A percentile compares a stretch with the other conserved stretches of the same genome.
Evolutionary conservation across 2,888 invertebrate species (phyloP).

Genomic region (Liposcelis brunnea): DNA sequence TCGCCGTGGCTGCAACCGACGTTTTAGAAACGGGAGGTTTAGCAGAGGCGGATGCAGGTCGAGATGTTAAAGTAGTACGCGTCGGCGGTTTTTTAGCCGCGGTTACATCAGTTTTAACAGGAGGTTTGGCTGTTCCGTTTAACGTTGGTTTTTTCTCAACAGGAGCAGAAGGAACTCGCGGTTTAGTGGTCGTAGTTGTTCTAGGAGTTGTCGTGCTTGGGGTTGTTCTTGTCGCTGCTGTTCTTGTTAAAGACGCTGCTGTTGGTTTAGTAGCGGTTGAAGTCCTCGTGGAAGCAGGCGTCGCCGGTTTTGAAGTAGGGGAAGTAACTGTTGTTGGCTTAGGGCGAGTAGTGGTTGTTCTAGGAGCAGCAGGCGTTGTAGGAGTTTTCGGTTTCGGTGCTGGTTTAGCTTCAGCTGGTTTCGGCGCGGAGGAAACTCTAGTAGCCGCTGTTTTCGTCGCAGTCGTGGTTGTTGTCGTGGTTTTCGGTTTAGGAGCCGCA

Average conservation of each 20-base stretch:
- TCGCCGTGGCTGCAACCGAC: not conserved
- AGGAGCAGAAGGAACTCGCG: constrained; percentile 2
- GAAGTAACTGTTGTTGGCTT: constrained; percentile 14
- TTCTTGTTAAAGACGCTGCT: constrained; percentile 5
- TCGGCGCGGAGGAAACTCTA: constrained; percentile 16
- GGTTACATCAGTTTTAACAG: not conserved
- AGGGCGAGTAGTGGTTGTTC: constrained; percentile 21
- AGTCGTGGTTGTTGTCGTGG: constrained; percentile 12
- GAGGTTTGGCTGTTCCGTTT: not conserved
- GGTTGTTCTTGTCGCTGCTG: not conserved
- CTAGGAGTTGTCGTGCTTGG: not conserved
- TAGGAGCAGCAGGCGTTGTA: constrained; percentile 23
- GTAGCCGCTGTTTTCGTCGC: constrained; percentile 21
- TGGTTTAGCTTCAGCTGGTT: constrained; percentile 10
- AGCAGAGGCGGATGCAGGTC: constrained; percentile 2
- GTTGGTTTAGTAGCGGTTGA: constrained; percentile 10
- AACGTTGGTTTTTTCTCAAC: not conserved
- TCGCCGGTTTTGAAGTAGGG: constrained; percentile 15
- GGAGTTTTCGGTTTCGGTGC: constrained; percentile 13
- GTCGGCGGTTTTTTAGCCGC: not conserved
- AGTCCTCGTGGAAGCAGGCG: constrained; percentile 16
- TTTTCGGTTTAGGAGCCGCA: constrained; percentile 17
- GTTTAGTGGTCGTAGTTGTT: not conserved
- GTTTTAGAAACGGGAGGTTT: no score
- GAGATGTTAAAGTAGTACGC: constrained; percentile 1